A percentile compares a stretch with the other conserved stretches of the same genome.
phyloP scores from a whole-genome alignment of 2,113 vertebrate species.

The Diadophis punctatus region DNA sequence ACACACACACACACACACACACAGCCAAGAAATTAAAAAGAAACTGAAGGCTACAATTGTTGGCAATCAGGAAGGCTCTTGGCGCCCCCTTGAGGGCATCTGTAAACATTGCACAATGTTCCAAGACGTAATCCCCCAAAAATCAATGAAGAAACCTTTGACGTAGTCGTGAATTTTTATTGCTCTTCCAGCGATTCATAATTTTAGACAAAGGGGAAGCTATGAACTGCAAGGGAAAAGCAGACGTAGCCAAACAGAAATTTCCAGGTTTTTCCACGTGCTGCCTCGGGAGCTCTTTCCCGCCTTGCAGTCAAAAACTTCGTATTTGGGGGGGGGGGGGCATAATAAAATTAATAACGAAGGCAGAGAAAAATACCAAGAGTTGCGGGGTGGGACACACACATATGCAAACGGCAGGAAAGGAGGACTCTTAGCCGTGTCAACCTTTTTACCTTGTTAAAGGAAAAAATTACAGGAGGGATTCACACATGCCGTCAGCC shows the following conservation, averaged over 20 bases:
- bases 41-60: background rate
- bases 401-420: background rate
- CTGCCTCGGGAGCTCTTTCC: background rate
- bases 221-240: background rate
- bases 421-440: too few relatives aligned
- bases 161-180: background rate
- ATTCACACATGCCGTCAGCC: fast-evolving
- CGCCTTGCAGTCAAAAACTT: background rate
- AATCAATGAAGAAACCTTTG: too few relatives aligned
- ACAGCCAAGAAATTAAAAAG: background rate
- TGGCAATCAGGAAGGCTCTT: background rate
- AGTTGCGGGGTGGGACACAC: background rate
- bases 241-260: background rate
- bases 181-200: background rate
- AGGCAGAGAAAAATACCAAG: background rate
- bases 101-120: background rate
- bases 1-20: too few relatives aligned
- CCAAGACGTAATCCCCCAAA: too few relatives aligned
- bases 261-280: background rate
- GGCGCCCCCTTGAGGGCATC: background rate
- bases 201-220: background rate
- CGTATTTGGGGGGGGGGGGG: background rate
- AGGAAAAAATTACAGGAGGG: background rate
- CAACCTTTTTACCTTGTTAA: background rate
- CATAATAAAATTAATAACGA: background rate